Evolutionary conservation across 2,888 invertebrate species (phyloP), one percentile per base, ranked within the genome.

Genomic region (Drosophila nr. perissopoda): DNA sequence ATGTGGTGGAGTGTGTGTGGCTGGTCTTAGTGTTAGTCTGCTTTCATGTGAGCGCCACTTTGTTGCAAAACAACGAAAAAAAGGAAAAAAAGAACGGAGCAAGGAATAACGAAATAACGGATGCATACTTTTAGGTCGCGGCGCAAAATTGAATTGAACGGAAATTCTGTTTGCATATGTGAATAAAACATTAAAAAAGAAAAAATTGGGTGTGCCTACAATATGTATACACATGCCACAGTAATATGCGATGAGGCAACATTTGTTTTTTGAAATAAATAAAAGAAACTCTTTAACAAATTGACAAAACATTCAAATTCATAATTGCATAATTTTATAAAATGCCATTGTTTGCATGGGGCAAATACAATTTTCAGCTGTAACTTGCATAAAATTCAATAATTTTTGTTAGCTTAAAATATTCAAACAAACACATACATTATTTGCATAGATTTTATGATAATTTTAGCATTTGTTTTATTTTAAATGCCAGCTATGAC

Each of bases 101-200:
- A 33, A 59, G 59, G 48, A 63, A 68, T 62, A 70, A 57, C 54
- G 56, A 51, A 66, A 70, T 62, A 74, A 60, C 56, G 60, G 79
- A 49, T 82, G 85, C 82, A 88, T 77, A 82, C 74, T 83, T 81
- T 77, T 51, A 81, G 79, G 70, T 64, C 68, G 71, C 69, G 68
- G 60, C 64, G 70, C 69, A 72, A 81, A 89, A 84, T 87, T 89
- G 87, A 84, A 87, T 84, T 84, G 79, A 83, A 83, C 79, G 81
- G 83, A 87, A 88, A 90, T 85, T 78, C 75, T 90, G 89, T 87
- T 87, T 87, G 89, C 90, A 90, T 90, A 90, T 84, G 85, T 89
- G 88, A 85, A 85, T 85, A 88, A 85, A 82, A 89, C 82, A 85
- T 88, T 80, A 61, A 70, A 75, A 48, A 66, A 46, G 27, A 46